These are phyloP conservation scores for Trypoxylus dichotomus DNA, from an alignment of 1,140 invertebrate species.

Conservation along the genomic window DNA sequence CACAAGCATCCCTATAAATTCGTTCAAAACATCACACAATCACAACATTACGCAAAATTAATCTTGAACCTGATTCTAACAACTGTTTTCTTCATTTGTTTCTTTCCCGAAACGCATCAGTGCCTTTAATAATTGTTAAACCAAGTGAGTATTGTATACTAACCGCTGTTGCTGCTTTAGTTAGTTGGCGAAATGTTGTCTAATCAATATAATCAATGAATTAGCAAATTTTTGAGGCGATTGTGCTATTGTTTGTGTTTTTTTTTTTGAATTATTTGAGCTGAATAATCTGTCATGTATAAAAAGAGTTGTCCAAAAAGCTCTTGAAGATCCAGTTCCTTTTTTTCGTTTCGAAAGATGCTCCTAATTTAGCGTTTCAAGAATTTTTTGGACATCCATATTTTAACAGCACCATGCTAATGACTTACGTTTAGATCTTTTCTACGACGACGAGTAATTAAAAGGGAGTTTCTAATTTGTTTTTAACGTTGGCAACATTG, in stretches of 20 bases:
- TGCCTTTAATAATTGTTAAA: constrained; percentile 59
- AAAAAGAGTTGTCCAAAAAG: background rate
- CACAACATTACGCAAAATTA: background rate
- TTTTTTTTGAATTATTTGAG: background rate
- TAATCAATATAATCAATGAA: too few relatives aligned
- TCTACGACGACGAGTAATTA: background rate
- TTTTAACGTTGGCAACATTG: background rate
- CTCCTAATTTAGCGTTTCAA: background rate
- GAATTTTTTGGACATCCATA: background rate
- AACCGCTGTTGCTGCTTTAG: constrained; percentile 21
- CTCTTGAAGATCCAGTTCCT: background rate
- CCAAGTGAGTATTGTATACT: constrained; percentile 52
- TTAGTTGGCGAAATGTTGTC: background rate
- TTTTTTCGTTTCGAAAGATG: too few relatives aligned
- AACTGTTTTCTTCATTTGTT: background rate
- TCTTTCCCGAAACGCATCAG: constrained; percentile 47
- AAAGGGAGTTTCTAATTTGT: background rate
- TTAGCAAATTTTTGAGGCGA: background rate
- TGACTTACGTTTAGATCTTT: background rate
- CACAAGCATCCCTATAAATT: too few relatives aligned
- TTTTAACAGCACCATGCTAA: background rate
- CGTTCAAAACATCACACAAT: too few relatives aligned
- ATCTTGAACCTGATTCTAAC: constrained; percentile 6
- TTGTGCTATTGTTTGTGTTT: background rate
- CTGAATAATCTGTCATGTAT: background rate